Evolutionary conservation across 2,797 vertebrate genomes (phyloP).

Genomic region (Melanotaenia parkinsoni): DNA sequence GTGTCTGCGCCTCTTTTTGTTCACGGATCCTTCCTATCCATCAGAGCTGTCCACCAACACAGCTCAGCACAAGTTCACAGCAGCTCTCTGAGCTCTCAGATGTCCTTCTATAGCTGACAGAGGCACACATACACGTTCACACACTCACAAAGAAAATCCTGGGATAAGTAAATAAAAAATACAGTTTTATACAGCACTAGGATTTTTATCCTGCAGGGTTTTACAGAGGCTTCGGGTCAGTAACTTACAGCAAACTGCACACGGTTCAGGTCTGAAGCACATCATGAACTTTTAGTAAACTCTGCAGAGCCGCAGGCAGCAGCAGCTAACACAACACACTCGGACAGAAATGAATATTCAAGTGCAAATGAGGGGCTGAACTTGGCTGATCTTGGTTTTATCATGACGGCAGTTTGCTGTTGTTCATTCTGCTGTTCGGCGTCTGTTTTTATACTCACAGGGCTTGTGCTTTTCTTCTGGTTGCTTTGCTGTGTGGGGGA

Average conservation of each 20-base stretch:
- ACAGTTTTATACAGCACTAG: not conserved
- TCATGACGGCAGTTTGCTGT: not conserved
- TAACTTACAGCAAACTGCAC: not conserved
- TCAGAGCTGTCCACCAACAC: constrained; percentile 43
- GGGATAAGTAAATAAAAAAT: not conserved
- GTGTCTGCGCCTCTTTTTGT: not conserved
- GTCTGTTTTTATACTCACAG: constrained; percentile 10
- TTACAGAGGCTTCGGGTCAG: not conserved
- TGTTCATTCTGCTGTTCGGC: constrained; percentile 7
- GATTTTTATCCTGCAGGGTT: not conserved
- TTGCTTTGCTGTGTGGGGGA: constrained; percentile 4
- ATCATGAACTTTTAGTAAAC: not conserved
- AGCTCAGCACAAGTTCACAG: constrained; percentile 14
- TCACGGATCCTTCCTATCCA: constrained; percentile 8
- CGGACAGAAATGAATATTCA: not conserved
- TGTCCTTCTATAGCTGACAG: not conserved
- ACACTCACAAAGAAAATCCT: constrained; percentile 6
- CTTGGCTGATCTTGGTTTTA: not conserved
- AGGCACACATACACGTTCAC: constrained; percentile 9
- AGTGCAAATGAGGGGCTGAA: not conserved
- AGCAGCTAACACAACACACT: not conserved
- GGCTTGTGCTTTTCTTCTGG: not conserved
- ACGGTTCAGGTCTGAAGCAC: constrained; percentile 13
- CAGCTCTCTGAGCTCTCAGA: constrained; percentile 17
- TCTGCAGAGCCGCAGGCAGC: not conserved